Percentiles rank a stretch among this genome's conserved stretches.
phyloP scores from a whole-genome alignment of 2,797 vertebrate genomes.

The Lateolabrax maculatus region DNA sequence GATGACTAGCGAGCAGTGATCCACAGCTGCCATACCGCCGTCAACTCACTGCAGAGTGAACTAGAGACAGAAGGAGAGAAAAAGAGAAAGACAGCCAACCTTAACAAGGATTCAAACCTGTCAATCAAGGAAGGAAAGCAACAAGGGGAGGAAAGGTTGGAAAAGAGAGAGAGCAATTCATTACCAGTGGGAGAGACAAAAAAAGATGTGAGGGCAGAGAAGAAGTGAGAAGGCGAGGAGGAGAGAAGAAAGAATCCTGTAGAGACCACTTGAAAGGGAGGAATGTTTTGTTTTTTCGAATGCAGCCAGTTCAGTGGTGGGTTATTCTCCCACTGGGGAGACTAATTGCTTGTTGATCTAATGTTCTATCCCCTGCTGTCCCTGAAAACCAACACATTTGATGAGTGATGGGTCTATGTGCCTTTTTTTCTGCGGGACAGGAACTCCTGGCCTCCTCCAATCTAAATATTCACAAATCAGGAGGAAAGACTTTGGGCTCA shows the following conservation, averaged over 20 bases:
- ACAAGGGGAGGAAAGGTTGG: constrained; percentile 54
- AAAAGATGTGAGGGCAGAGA: constrained; percentile 53
- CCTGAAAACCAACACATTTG: constrained; percentile 70
- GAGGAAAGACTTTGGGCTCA: constrained; percentile 67
- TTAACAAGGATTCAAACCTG: constrained; percentile 59
- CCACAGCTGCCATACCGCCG: constrained; percentile 47
- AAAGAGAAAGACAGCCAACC: constrained; percentile 28
- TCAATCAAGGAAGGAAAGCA: constrained; percentile 67
- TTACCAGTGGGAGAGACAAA: constrained; percentile 58
- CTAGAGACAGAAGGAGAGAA: not conserved
- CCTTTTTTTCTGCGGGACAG: constrained; percentile 47
- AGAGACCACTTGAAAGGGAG: constrained; percentile 71
- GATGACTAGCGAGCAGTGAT: constrained; percentile 51
- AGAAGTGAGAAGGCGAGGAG: constrained; percentile 45
- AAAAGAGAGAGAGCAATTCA: constrained; percentile 49
- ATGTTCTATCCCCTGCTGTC: constrained; percentile 69
- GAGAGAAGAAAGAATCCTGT: constrained; percentile 53
- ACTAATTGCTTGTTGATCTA: constrained; percentile 83
- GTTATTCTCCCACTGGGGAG: constrained; percentile 75
- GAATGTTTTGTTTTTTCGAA: constrained; percentile 73
- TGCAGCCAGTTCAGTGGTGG: constrained; percentile 73
- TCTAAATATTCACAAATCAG: constrained; percentile 80
- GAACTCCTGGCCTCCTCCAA: constrained; percentile 68
- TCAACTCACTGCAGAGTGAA: constrained; percentile 42
- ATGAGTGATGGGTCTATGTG: constrained; percentile 69